These are phyloP conservation scores for Scolopax bukidnonensis DNA, from an alignment of 2,797 vertebrate species.

Conservation along the genomic window DNA sequence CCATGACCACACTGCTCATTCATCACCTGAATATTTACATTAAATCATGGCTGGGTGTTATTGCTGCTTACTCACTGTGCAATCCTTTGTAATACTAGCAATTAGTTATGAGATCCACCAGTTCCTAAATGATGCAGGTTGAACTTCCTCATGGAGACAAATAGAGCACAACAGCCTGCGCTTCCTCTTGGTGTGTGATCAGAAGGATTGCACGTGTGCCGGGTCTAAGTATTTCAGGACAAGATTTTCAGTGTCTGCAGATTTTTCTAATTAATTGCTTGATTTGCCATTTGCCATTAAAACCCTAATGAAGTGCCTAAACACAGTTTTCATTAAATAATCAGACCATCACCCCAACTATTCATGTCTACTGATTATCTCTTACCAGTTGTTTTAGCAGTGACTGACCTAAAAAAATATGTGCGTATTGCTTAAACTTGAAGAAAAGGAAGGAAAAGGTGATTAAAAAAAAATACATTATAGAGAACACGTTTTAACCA, in stretches of 20 bases:
- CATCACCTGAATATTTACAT: not conserved
- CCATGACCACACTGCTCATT: not conserved
- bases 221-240: not conserved
- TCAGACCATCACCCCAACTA: slow-evolving; percentile 25
- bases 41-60: not conserved
- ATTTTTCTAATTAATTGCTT: slow-evolving; percentile 35
- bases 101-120: slow-evolving; percentile 22
- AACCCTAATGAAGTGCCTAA: slow-evolving; percentile 38
- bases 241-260: slow-evolving; percentile 15
- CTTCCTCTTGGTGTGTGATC: slow-evolving; percentile 3
- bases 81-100: slow-evolving; percentile 28
- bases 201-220: not conserved
- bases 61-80: not conserved
- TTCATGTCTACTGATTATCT: slow-evolving; percentile 39
- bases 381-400: slow-evolving; percentile 28
- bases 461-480: not conserved
- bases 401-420: not conserved
- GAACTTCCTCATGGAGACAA: slow-evolving; percentile 8
- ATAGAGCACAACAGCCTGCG: not conserved
- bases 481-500: not conserved
- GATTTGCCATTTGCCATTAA: slow-evolving; percentile 9
- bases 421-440: not conserved
- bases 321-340: slow-evolving; percentile 48
- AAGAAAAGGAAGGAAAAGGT: not conserved
- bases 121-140: slow-evolving; percentile 31